Base-by-base conservation (phyloP, 2,113 vertebrate genomes). In the Platichthys stellatus region DNA sequence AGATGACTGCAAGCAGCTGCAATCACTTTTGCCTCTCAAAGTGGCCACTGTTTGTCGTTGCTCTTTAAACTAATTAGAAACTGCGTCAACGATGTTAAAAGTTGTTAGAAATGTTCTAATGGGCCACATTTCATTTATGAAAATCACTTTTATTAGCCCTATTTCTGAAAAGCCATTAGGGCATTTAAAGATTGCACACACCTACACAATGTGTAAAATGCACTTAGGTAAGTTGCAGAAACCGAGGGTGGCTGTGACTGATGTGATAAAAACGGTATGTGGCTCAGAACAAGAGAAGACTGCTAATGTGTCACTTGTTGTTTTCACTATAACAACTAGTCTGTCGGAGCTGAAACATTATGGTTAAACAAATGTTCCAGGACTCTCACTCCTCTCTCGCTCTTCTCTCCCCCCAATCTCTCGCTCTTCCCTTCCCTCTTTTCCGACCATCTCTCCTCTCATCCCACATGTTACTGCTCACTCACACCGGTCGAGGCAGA, bases 191-290 rank as follows among this genome's bases (percentile, higher is more conserved):
- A 61, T 2, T 20, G 12, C 28, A 53, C n/a, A 56, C 35, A 15
- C 40, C 35, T 51, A 69, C 53, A 60, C 38, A 53, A 20, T 64
- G 47, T 0, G 56, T 51, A 49, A 58, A 60, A 7, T 75, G 63
- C 26, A 64, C 67, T 63, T 45, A 0, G 31, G 3, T 58, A 70
- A 18, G 21, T 17, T 69, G 38, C 43, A 63, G 51, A 60, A n/a
- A 53, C n/a, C 56, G 5, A 14, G 31, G 60, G 49, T n/a, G n/a
- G 24, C 35, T 61, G 64, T 72, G 64, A 73, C 38, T 60, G 21
- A 69, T 23, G 6, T 45, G 57, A 63, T 73, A 23, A 49, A 49
- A 6, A 63, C 6, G 8, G 49, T n/a, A 40, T 21, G 47, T 73
- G 5, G 9, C 21, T 60, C 2, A 0, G 28, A 68, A 75, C 13